phyloP scores from a whole-genome alignment of 2,113 vertebrate species.

The Chionomys nivalis region DNA sequence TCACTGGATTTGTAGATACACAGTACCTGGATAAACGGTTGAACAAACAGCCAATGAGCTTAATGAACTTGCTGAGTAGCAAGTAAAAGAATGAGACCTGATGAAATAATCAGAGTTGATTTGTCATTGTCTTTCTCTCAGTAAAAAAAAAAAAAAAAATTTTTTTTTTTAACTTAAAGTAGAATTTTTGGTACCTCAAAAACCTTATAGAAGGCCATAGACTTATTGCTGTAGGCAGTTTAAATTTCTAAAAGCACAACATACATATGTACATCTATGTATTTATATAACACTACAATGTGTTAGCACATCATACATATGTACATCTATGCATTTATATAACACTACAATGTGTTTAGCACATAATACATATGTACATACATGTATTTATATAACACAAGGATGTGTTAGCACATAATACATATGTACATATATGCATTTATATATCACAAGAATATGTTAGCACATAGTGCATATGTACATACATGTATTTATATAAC shows the following conservation, averaged over 20 bases:
- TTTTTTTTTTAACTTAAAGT: background rate
- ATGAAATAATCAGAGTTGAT: background rate
- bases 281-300: background rate
- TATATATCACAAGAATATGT: background rate
- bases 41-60: background rate
- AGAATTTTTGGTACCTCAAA: background rate
- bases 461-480: background rate
- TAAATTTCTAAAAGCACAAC: background rate
- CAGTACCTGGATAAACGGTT: background rate
- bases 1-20: background rate
- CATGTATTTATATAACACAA: background rate
- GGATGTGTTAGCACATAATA: background rate
- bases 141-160: background rate
- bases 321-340: rapidly evolving
- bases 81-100: background rate
- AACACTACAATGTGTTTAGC: background rate
- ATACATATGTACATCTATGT: background rate
- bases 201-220: background rate
- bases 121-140: background rate
- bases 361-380: background rate
- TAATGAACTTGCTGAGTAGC: background rate
- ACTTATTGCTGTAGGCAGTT: background rate
- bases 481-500: background rate
- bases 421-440: background rate
- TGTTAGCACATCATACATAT: background rate